phyloP scores from a whole-genome alignment of 2,888 invertebrate genomes.

The Serripes groenlandicus region DNA sequence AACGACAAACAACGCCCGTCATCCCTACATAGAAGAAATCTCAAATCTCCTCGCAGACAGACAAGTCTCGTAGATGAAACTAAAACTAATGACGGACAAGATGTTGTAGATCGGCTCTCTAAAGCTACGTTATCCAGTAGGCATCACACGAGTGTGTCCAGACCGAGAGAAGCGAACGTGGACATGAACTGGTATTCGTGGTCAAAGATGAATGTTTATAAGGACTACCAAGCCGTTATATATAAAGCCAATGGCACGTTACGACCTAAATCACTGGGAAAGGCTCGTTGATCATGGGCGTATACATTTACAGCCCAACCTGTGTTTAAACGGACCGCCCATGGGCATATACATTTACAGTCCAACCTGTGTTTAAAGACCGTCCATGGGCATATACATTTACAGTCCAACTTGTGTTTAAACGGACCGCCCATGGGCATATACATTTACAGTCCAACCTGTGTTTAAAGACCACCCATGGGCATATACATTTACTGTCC shows the following conservation, averaged over 20 bases:
- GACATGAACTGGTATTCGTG: conserved; percentile 74
- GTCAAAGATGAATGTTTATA: conserved; percentile 73
- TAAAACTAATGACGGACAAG: background rate
- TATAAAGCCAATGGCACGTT: conserved; percentile 64
- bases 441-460: no score
- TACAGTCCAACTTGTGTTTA: no score
- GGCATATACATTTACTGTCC: no score
- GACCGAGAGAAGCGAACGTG: conserved; percentile 63
- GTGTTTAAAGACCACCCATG: no score
- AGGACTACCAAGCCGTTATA: conserved; percentile 68
- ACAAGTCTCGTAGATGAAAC: background rate
- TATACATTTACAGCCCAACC: no score
- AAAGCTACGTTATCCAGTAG: conserved; percentile 68
- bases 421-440: no score
- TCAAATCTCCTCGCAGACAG: conserved; percentile 3
- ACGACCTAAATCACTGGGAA: conserved; percentile 7
- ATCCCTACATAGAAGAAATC: background rate
- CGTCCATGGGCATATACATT: no score
- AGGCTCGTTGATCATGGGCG: conserved; percentile 23
- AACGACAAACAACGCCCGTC: background rate
- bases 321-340: no score
- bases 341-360: no score
- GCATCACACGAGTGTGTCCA: conserved; percentile 58
- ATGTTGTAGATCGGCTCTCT: conserved; percentile 54
- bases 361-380: no score